A percentile compares a stretch with the other conserved stretches of the same genome.
Conservation (phyloP, 2,113 vertebrate species). For the Rhinoptilus africanus region DNA sequence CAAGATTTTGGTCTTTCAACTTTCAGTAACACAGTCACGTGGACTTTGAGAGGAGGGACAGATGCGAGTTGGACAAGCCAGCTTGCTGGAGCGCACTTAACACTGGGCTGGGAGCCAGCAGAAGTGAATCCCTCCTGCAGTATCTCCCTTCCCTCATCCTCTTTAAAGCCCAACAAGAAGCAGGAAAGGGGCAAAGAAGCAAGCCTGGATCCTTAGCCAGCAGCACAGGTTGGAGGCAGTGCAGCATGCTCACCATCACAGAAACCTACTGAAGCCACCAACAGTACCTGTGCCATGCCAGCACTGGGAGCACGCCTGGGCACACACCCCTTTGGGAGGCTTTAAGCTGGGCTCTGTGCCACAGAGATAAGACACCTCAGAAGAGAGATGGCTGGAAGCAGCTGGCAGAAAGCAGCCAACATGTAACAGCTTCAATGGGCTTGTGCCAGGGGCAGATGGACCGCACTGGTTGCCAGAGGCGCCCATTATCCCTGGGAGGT, state of each 20-base stretch:
- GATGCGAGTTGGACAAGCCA: neutral
- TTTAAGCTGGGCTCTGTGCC: neutral
- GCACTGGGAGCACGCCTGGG: neutral
- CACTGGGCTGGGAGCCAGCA: neutral
- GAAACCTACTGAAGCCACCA: neutral
- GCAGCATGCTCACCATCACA: neutral
- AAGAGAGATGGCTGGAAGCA: neutral
- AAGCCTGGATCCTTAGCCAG: neutral
- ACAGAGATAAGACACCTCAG: neutral
- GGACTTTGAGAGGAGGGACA: neutral
- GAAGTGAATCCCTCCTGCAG: neutral
- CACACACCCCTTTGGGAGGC: neutral
- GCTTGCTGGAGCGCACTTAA: neutral
- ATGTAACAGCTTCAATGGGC: neutral
- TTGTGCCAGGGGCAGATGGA: rapidly evolving
- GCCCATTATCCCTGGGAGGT: rapidly evolving
- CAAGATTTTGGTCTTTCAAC: neutral
- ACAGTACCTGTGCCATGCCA: neutral
- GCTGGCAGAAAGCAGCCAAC: neutral
- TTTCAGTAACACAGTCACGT: neutral
- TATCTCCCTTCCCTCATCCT: neutral
- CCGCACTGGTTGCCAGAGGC: neutral
- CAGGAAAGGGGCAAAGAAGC: neutral
- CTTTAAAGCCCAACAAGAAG: neutral
- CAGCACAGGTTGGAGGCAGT: neutral